Percentiles rank a stretch among this genome's conserved stretches.
phyloP scores from a whole-genome alignment of 2,888 invertebrate species.

The Stramonita haemastoma region DNA sequence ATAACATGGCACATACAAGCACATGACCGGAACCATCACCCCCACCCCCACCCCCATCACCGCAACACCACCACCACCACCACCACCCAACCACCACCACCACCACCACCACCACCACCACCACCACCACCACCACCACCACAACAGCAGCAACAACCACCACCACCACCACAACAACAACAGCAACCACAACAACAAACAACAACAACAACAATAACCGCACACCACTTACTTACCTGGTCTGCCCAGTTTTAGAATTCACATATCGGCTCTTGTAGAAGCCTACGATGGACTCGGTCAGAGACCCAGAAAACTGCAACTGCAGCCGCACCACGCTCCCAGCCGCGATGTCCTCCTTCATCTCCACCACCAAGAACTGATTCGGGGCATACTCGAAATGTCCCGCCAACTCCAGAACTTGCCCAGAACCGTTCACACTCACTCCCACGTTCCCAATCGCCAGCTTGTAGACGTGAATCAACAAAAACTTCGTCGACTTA shows the following conservation, averaged over 20 bases:
- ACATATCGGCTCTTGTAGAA: conserved; percentile 85
- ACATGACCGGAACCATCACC: too few relatives aligned
- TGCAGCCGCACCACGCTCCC: conserved; percentile 76
- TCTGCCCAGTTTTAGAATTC: conserved; percentile 65
- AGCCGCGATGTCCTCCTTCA: conserved; percentile 57
- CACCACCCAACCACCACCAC: too few relatives aligned
- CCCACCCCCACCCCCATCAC: too few relatives aligned
- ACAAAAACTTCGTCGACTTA: conserved; percentile 72
- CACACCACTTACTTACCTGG: conserved; percentile 70
- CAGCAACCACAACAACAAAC: too few relatives aligned
- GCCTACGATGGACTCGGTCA: conserved; percentile 85
- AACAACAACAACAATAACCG: too few relatives aligned
- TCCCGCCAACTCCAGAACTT: conserved; percentile 56
- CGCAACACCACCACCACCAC: too few relatives aligned
- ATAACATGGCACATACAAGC: too few relatives aligned
- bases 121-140: too few relatives aligned
- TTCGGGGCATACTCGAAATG: conserved; percentile 76
- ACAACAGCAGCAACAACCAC: too few relatives aligned
- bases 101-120: too few relatives aligned
- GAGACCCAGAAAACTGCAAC: conserved; percentile 83
- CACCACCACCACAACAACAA: too few relatives aligned
- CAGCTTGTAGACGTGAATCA: conserved; percentile 81
- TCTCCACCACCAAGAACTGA: conserved; percentile 78
- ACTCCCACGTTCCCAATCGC: conserved; percentile 79
- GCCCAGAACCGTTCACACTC: conserved; percentile 45